Base-by-base conservation (phyloP, 2,113 vertebrate genomes). In the Numida meleagris region DNA sequence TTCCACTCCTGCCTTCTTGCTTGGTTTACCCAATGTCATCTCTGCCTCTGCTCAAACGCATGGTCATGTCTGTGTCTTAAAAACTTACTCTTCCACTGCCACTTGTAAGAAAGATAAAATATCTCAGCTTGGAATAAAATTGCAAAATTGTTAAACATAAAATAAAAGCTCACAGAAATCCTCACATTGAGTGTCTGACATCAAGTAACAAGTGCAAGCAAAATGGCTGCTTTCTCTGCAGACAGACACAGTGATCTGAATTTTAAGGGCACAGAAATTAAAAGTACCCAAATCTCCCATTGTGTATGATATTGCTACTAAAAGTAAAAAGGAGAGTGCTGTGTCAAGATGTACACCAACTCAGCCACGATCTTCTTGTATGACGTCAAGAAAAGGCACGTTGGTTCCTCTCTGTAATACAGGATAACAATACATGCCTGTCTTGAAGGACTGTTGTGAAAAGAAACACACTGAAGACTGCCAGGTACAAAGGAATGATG, bases 201-300 rank as follows among this genome's bases (percentile, higher is more conserved):
- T 34, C 58, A 78, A 89, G 42, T 36, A 45, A 4, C 43, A 81
- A 91, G 61, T 66, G 24, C 38, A 48, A 86, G 57, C 63, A 82
- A 95, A 95, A 96, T 82, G 88, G 82, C 86, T 95, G 76, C 70
- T 89, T 84, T 45, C 53, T 83, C 81, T 88, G 53, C 80, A 94
- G 53, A 66, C 42, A 63, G 36, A 76, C 6, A 75, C 11, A 82
- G 36, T 17, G 36, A 92, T 88, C 65, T 2, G 6, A 40, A 92
- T 84, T 68, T 88, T 72, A 86, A 91, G 86, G 67, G 62, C 11
- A 57, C 20, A 68, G 76, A 85, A 86, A 65, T 21, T 48, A 78
- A 88, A 88, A 20, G 55, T 62, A 79, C 25, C 24, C 15, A 21
- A 43, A 77, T 70, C 45, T 89, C 45, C 45, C 4, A 4, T 38